These are phyloP conservation scores for Melipona quadrifasciata DNA, from an alignment of 1,140 invertebrate species.

Conservation along the genomic window DNA sequence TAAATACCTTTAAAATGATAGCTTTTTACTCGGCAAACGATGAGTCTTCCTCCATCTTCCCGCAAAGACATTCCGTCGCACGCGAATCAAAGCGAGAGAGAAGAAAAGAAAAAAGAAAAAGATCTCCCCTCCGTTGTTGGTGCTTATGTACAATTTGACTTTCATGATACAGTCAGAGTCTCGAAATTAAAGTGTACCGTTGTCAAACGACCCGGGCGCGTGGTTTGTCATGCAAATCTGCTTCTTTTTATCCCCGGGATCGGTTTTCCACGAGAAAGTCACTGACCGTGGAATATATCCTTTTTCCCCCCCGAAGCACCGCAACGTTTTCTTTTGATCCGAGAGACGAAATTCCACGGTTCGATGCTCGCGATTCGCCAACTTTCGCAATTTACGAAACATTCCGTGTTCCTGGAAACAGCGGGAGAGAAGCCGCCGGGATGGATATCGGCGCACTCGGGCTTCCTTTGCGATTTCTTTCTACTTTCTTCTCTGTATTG, in stretches of 20 bases:
- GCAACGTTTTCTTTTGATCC: conserved; percentile 37
- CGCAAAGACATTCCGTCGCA: no score
- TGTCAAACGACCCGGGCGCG: conserved; percentile 10
- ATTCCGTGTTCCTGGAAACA: conserved; percentile 24
- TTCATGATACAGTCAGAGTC: not conserved
- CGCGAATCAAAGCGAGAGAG: not conserved
- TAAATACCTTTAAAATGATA: no score
- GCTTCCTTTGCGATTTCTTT: conserved; percentile 36
- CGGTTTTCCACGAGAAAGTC: conserved; percentile 35
- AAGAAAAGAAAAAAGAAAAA: no score
- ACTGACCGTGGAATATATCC: conserved; percentile 46
- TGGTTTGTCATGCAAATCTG: conserved; percentile 43
- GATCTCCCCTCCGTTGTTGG: not conserved
- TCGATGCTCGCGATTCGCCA: conserved; percentile 26
- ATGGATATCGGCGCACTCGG: not conserved
- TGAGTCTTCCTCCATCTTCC: not conserved
- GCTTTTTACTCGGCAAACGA: no score
- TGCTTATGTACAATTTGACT: not conserved
- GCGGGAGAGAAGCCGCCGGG: not conserved
- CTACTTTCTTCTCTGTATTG: conserved; percentile 29
- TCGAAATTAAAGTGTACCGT: conserved; percentile 23
- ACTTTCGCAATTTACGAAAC: conserved; percentile 48
- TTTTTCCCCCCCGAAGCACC: not conserved
- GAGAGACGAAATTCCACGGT: conserved; percentile 14
- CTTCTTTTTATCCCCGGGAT: conserved; percentile 14